Percentiles rank a stretch among this genome's conserved stretches.
Evolutionary conservation across 1,140 invertebrate species (phyloP).

Genomic region (Delia radicum): DNA sequence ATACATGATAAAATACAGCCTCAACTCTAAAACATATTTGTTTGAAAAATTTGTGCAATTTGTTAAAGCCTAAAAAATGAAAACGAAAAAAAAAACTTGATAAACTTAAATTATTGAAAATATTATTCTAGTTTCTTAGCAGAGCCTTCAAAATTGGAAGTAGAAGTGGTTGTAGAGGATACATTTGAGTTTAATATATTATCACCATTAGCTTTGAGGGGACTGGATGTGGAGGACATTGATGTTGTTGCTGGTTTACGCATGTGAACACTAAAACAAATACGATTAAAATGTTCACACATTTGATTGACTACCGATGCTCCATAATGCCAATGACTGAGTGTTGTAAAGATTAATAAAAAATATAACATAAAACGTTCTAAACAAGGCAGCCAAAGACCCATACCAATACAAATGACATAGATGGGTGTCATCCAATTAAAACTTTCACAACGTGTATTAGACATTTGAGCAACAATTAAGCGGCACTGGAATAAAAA

Average conservation of each 20-base stretch:
- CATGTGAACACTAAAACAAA: conserved; percentile 51
- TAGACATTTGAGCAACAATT: conserved; percentile 97
- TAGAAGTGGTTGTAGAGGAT: background rate
- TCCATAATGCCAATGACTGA: conserved; percentile 89
- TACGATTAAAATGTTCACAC: conserved; percentile 53
- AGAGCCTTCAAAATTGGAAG: background rate
- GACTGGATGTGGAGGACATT: background rate
- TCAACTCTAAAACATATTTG: background rate
- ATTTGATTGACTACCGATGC: conserved; percentile 71
- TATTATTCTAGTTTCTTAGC: conserved; percentile 18
- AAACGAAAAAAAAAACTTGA: background rate
- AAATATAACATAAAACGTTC: conserved; percentile 74
- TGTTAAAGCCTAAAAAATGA: background rate
- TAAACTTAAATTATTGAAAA: conserved; percentile 7
- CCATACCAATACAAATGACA: conserved; percentile 58
- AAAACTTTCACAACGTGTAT: conserved; percentile 79
- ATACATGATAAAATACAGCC: background rate
- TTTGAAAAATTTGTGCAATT: conserved; percentile 8
- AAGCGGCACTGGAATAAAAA: conserved; percentile 78
- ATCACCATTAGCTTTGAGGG: background rate
- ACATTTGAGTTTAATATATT: background rate
- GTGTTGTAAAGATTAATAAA: conserved; percentile 68
- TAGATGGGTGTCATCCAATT: conserved; percentile 82
- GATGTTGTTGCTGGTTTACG: conserved; percentile 15
- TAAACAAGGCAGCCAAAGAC: conserved; percentile 62